Conservation (phyloP, 2,797 vertebrate species). For the Labeo calbasu region DNA sequence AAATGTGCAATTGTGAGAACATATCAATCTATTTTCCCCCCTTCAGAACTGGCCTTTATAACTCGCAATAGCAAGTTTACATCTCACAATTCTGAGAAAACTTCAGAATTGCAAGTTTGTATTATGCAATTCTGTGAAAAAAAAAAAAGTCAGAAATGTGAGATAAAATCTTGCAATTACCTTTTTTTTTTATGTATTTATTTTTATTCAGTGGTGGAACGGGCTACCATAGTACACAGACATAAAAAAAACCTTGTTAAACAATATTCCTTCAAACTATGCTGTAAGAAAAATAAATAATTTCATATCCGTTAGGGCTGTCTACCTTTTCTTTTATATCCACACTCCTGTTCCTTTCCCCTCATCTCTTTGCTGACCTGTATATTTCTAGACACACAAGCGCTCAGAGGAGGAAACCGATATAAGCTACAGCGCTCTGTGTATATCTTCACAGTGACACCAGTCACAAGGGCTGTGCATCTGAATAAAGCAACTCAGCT, state of each 20-base stretch:
- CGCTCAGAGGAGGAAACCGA: neutral
- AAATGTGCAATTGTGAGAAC: too few species aligned
- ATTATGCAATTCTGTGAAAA: too few species aligned
- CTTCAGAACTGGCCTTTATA: too few species aligned
- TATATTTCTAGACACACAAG: slow-evolving; percentile 9
- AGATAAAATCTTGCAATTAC: too few species aligned
- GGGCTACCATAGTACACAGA: neutral
- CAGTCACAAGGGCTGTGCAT: neutral
- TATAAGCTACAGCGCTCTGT: slow-evolving; percentile 16
- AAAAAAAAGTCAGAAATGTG: too few species aligned
- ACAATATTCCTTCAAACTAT: neutral
- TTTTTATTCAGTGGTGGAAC: too few species aligned
- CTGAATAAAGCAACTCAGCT: slow-evolving; percentile 15
- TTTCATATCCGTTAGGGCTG: neutral
- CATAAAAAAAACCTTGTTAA: neutral
- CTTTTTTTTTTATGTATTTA: too few species aligned
- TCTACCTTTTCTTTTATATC: neutral
- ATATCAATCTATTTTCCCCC: too few species aligned
- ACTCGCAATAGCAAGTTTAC: too few species aligned
- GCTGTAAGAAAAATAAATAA: neutral
- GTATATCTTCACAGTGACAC: slow-evolving; percentile 26
- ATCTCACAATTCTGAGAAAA: too few species aligned
- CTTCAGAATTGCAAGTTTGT: too few species aligned
- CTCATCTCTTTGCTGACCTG: neutral
- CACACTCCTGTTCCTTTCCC: neutral